These are phyloP conservation scores for Parotia lawesii DNA, from an alignment of 2,113 vertebrate genomes.

Conservation along the genomic window DNA sequence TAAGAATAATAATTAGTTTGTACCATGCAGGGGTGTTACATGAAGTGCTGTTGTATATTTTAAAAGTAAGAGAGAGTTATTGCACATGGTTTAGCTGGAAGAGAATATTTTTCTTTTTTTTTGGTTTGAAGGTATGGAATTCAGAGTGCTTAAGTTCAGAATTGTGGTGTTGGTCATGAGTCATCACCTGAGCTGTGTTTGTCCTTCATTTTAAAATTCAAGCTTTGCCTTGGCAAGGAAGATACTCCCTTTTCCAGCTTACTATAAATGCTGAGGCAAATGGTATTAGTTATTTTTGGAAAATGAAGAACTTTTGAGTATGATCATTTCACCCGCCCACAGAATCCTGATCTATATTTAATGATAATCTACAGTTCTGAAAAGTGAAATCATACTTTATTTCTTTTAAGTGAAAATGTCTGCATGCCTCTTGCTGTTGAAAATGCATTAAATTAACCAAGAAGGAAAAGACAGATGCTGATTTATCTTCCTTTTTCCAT, in stretches of 20 bases:
- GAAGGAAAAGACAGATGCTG: background rate
- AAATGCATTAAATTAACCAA: background rate
- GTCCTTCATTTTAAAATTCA: conserved; percentile 6
- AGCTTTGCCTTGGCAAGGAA: background rate
- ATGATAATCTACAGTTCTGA: background rate
- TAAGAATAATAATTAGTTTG: background rate
- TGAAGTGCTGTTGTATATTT: background rate
- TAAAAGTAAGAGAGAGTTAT: background rate
- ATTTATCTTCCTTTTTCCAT: background rate
- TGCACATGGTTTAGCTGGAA: background rate
- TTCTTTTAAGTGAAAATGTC: background rate
- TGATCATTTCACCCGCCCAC: background rate
- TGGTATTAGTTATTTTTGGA: conserved; percentile 29
- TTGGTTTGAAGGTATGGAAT: background rate
- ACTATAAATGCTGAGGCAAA: background rate
- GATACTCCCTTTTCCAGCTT: background rate
- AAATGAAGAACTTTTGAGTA: background rate
- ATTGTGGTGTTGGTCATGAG: background rate
- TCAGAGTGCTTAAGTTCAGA: background rate
- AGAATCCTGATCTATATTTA: conserved; percentile 12
- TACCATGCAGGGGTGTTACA: background rate
- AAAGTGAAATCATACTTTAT: background rate
- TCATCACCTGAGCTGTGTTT: background rate
- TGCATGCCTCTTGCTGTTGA: background rate
- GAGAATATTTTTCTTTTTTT: background rate